phyloP scores from a whole-genome alignment of 2,888 invertebrate genomes.

The Lymantria dispar region DNA sequence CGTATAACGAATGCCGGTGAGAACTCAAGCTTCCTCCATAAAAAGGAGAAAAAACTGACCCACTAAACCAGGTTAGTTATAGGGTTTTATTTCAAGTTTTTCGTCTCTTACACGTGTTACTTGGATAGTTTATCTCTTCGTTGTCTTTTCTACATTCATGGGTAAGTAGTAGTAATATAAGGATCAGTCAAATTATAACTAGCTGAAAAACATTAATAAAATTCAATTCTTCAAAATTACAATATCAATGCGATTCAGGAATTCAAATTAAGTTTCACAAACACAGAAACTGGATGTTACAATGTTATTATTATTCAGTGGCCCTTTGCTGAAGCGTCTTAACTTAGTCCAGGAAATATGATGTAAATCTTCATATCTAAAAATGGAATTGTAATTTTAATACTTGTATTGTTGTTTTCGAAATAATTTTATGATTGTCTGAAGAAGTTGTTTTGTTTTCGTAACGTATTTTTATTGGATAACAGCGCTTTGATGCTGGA shows the following conservation, averaged over 20 bases:
- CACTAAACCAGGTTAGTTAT: too few relatives aligned
- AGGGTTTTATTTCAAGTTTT: too few relatives aligned
- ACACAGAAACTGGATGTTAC: slow-evolving; percentile 36
- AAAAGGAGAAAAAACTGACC: too few relatives aligned
- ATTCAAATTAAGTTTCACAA: slow-evolving; percentile 48
- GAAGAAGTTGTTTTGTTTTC: not conserved
- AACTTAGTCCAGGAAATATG: slow-evolving; percentile 24
- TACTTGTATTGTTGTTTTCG: slow-evolving; percentile 10
- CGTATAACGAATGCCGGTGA: too few relatives aligned
- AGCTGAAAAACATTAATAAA: slow-evolving; percentile 18
- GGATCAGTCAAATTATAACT: too few relatives aligned
- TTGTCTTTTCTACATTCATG: too few relatives aligned
- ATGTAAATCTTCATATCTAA: slow-evolving; percentile 23
- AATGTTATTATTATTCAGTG: slow-evolving; percentile 49
- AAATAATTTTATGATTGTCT: not conserved
- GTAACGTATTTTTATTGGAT: not conserved
- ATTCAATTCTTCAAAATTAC: slow-evolving; percentile 52
- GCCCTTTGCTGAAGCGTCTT: slow-evolving; percentile 27
- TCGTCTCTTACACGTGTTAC: too few relatives aligned
- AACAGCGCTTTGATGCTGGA: not conserved
- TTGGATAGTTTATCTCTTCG: too few relatives aligned
- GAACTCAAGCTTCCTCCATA: too few relatives aligned
- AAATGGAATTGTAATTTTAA: slow-evolving; percentile 22
- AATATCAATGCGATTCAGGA: slow-evolving; percentile 54
- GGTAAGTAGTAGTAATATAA: too few relatives aligned